Conservation (phyloP, 2,113 vertebrate genomes). For the Pantherophis guttatus region DNA sequence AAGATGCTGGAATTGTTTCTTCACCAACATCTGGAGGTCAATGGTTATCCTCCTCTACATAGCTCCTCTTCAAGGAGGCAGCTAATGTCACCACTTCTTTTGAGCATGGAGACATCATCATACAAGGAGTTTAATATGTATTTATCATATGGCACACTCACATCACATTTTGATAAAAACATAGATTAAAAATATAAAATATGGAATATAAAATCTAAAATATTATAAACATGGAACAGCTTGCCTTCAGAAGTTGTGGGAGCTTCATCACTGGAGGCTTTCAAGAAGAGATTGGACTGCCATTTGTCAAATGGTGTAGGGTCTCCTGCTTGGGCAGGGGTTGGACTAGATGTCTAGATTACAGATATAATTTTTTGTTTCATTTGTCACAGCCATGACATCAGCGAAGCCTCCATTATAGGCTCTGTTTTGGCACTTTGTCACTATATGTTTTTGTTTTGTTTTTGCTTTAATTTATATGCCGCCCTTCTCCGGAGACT, state of each 20-base stretch:
- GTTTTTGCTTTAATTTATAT: too few relatives aligned
- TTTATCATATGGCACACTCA: neutral
- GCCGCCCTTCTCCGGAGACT: too few relatives aligned
- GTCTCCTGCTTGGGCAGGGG: too few relatives aligned
- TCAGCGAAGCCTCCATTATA: neutral
- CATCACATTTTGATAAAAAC: neutral
- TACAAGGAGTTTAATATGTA: neutral
- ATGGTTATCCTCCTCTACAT: neutral
- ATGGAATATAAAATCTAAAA: neutral
- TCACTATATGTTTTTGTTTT: neutral
- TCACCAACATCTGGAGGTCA: neutral
- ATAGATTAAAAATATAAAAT: neutral
- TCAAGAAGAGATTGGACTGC: too few relatives aligned
- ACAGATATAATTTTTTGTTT: neutral
- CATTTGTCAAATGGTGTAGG: too few relatives aligned
- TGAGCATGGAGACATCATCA: neutral
- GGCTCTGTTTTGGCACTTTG: neutral
- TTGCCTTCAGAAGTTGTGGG: too few relatives aligned
- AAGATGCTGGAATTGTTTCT: neutral
- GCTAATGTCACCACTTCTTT: neutral
- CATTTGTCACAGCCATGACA: neutral
- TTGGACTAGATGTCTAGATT: neutral
- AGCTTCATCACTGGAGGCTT: too few relatives aligned
- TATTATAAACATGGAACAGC: neutral
- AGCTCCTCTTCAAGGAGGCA: neutral